A percentile compares a stretch with the other conserved stretches of the same genome.
Conservation (phyloP, 2,797 vertebrate species). For the Aphelocoma californica region DNA sequence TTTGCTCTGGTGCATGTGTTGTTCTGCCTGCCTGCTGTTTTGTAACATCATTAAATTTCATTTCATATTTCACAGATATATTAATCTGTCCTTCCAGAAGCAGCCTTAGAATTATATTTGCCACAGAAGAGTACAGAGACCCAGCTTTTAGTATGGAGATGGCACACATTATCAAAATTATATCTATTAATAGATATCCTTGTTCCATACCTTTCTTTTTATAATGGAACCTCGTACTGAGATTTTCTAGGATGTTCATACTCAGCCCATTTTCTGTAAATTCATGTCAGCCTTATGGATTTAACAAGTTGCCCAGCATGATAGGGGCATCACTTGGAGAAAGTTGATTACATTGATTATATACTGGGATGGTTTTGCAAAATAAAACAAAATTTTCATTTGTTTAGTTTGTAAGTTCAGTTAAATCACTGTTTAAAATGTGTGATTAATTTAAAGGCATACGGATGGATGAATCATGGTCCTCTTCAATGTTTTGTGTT, state of each 20-base stretch:
- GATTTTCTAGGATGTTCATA: background rate
- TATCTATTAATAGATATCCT: background rate
- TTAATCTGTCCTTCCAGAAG: background rate
- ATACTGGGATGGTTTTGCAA: background rate
- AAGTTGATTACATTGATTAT: background rate
- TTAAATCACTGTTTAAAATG: background rate
- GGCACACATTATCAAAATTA: background rate
- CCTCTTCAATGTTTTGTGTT: background rate
- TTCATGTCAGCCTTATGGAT: rapidly evolving
- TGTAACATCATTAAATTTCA: background rate
- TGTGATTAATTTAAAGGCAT: background rate
- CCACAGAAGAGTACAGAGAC: background rate
- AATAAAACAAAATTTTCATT: background rate
- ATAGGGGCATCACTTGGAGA: background rate
- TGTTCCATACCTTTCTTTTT: background rate
- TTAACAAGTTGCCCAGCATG: background rate
- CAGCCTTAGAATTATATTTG: background rate
- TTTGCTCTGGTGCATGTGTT: background rate
- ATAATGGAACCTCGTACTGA: background rate
- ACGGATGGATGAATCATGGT: background rate
- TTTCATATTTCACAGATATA: background rate
- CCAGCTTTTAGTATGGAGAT: background rate
- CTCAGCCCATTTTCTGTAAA: background rate
- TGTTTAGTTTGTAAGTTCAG: background rate
- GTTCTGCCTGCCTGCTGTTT: background rate